A percentile compares a stretch with the other conserved stretches of the same genome.
Evolutionary conservation across 2,113 vertebrate species (phyloP).

Genomic region (Clarias magur): DNA sequence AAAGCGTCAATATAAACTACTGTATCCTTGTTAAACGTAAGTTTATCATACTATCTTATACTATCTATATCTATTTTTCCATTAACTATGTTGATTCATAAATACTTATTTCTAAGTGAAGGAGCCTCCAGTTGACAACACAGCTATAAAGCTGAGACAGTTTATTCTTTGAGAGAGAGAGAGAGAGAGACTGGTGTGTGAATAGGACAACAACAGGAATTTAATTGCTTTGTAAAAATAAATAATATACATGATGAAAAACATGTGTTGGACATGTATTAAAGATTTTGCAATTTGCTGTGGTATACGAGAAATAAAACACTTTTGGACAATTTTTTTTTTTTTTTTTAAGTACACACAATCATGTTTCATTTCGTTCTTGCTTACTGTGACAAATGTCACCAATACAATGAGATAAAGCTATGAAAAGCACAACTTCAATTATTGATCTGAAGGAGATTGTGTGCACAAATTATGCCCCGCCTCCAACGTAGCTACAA

Average conservation of each 20-base stretch:
- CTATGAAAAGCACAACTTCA: background rate
- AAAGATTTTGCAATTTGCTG: background rate
- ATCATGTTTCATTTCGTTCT: background rate
- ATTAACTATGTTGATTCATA: no score
- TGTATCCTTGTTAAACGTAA: no score
- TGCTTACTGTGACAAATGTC: background rate
- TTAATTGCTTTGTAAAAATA: background rate
- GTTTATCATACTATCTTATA: no score
- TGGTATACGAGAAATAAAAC: background rate
- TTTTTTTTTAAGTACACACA: background rate
- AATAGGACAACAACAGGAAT: background rate
- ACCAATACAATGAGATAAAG: background rate
- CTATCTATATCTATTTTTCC: no score
- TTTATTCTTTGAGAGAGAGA: no score
- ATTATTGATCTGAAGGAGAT: background rate
- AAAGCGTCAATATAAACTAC: no score
- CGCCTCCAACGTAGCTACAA: background rate
- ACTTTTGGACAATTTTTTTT: background rate
- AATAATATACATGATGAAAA: background rate
- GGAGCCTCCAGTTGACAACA: no score
- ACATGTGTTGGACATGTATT: background rate
- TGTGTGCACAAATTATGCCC: background rate
- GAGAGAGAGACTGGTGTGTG: background rate
- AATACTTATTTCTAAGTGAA: no score
- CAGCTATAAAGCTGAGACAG: no score